Evolutionary conservation across 1,140 invertebrate genomes (phyloP), one percentile per base, ranked within the genome.

Genomic region (Meloidogyne hapla): DNA sequence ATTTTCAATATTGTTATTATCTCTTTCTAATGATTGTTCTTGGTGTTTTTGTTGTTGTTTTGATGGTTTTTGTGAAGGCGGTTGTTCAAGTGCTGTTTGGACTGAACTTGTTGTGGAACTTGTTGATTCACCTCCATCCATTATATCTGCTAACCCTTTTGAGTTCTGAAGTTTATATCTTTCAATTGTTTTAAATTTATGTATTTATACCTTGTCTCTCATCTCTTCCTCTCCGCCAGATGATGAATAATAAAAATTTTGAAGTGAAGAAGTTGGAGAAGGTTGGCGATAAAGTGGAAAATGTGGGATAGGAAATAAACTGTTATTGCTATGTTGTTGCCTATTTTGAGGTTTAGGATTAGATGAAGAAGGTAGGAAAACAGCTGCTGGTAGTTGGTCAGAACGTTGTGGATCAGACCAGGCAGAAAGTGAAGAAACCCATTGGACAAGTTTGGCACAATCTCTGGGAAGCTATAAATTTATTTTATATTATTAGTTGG

Each of bases 361-460:
- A 67, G 61, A 23, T 12, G 61, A 63, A 10, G 75, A 21, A 21
- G 69, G 68, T 25, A 62, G 40, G 21, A 63, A 62, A 21, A 65
- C 70, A 21, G n/a, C 63, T 40, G n/a, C 26, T 74, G n/a, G 71
- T 2, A 9, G 48, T 8, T 21, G 65, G 6, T 25, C 8, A 21
- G 69, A 21, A 65, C 13, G 28, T 38, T 28, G 28, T 21, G 23
- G 18, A 18, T 62, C 66, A 0, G 69, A 63, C 77, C 69, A 74
- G 1, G 65, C 65, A 23, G 56, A 68, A 13, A 79, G 42, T 15
- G 64, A 66, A 42, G 83, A 81, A 28, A 81, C 62, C 75, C 80
- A 81, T 38, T 81, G 79, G 2, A 81, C 79, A 38, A 81, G 68
- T 74, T 75, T 72, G 62, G 40, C 13, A 73, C 74, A 81, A 62